Conservation (phyloP, 2,113 vertebrate genomes). For the Pteropus alecto region DNA sequence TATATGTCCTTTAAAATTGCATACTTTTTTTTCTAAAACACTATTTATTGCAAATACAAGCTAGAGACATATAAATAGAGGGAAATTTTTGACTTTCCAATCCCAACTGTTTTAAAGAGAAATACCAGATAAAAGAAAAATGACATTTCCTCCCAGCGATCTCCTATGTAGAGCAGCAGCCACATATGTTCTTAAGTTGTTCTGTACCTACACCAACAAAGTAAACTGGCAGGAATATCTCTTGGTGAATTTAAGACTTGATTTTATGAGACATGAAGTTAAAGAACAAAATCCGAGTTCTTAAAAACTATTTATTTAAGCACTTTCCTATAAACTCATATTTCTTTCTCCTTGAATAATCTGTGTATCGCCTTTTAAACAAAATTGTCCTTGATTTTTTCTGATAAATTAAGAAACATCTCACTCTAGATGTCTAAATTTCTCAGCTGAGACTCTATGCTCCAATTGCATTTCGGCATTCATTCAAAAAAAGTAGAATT, state of each 20-base stretch:
- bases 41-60: not conserved
- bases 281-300: not conserved
- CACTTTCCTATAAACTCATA: not conserved
- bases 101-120: not conserved
- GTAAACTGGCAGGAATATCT: not conserved
- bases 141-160: not conserved
- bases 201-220: not conserved
- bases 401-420: not conserved
- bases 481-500: not conserved
- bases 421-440: not conserved
- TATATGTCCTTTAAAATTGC: not conserved
- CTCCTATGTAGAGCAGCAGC: not conserved
- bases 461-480: not conserved
- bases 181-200: not conserved
- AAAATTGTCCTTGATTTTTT: not conserved
- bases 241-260: not conserved
- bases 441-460: not conserved
- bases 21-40: not conserved
- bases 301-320: not conserved
- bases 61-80: not conserved
- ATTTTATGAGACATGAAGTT: not conserved
- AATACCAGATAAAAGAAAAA: not conserved
- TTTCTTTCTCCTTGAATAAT: conserved; percentile 13
- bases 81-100: not conserved
- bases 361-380: not conserved